Conservation (phyloP, 2,113 vertebrate genomes). For the Austrofundulus limnaeus region DNA sequence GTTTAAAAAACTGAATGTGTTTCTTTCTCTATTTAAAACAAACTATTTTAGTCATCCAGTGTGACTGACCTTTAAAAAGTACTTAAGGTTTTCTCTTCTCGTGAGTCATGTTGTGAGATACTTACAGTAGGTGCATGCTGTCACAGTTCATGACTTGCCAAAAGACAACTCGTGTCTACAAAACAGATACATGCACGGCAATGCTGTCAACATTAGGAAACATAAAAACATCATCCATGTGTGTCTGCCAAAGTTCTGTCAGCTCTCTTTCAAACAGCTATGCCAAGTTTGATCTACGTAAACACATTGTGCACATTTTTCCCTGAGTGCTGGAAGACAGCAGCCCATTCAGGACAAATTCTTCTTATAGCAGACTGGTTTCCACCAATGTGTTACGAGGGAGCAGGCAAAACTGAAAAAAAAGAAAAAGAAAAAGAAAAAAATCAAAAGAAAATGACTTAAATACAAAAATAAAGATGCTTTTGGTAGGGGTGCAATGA, state of each 20-base stretch:
- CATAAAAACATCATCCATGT: slow-evolving; percentile 1
- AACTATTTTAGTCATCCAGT: background rate
- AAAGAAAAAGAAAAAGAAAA: too few relatives aligned
- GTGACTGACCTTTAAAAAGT: background rate
- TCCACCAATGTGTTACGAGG: too few relatives aligned
- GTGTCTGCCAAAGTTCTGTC: slow-evolving; percentile 40
- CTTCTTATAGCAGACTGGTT: too few relatives aligned
- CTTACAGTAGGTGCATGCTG: background rate
- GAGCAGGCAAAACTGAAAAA: too few relatives aligned
- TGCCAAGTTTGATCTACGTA: slow-evolving; percentile 4
- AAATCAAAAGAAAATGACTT: too few relatives aligned
- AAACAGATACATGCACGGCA: slow-evolving; percentile 13
- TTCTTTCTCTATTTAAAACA: background rate
- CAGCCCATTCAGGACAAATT: too few relatives aligned
- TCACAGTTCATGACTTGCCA: background rate
- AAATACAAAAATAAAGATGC: too few relatives aligned
- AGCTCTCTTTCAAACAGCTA: slow-evolving; percentile 29
- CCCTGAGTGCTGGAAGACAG: background rate
- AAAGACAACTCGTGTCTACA: background rate
- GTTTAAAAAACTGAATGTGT: slow-evolving; percentile 17
- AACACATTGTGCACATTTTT: slow-evolving; percentile 3
- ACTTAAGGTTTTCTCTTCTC: background rate
- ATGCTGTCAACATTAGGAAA: slow-evolving; percentile 24
- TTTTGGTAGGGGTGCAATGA: too few relatives aligned
- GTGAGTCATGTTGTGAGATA: slow-evolving; percentile 1